A percentile compares a stretch with the other conserved stretches of the same genome.
Conservation (phyloP, 2,888 invertebrate species). For the Caradrina kadenii region DNA sequence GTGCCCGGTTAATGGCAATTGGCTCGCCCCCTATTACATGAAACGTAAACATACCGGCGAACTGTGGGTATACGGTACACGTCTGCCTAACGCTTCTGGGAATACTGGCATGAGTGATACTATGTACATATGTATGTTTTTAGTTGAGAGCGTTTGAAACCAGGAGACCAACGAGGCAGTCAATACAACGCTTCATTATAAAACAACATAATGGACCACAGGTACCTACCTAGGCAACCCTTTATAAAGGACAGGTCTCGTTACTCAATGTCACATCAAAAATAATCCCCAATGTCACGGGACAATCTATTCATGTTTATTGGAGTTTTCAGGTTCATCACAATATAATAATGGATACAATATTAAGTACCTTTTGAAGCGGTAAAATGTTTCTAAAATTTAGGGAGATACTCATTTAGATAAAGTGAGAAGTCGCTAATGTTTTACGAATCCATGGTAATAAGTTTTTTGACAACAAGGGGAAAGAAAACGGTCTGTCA, state of each 20-base stretch:
- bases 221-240: not conserved
- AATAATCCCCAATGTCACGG: conserved; percentile 43
- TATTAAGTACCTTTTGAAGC: conserved; percentile 1
- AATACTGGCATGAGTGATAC: too few species aligned
- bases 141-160: too few species aligned
- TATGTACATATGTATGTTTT: too few species aligned
- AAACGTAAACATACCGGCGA: too few species aligned
- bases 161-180: too few species aligned
- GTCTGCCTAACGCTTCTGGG: too few species aligned
- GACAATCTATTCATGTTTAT: conserved; percentile 40
- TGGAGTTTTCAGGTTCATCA: conserved; percentile 21
- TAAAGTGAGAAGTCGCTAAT: not conserved
- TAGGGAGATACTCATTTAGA: not conserved
- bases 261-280: conserved; percentile 41
- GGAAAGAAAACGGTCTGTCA: too few species aligned
- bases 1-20: too few species aligned
- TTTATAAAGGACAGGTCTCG: conserved; percentile 16
- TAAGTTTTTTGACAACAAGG: too few species aligned
- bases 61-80: too few species aligned
- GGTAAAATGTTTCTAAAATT: not conserved
- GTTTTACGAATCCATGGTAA: too few species aligned
- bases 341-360: conserved; percentile 21
- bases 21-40: too few species aligned
- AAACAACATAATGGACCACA: not conserved
- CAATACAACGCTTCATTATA: not conserved